These are phyloP conservation scores for Liasis olivaceus DNA, from an alignment of 2,797 vertebrate genomes.

Conservation along the genomic window DNA sequence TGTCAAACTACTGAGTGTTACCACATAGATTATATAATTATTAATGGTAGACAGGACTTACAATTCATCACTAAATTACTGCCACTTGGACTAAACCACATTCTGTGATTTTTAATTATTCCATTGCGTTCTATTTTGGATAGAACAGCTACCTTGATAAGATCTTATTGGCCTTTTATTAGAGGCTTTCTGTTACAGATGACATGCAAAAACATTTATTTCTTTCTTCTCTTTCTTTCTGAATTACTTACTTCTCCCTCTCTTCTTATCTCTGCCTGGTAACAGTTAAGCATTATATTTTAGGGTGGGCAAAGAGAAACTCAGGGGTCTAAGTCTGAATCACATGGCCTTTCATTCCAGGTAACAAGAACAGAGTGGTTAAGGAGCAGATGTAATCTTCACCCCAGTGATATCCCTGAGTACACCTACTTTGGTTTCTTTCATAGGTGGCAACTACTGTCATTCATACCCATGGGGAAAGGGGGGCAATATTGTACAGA, in stretches of 20 bases:
- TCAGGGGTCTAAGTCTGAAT: background rate
- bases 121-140: background rate
- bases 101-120: constrained; percentile 13
- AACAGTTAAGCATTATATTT: background rate
- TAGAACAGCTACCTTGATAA: background rate
- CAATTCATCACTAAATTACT: background rate
- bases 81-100: background rate
- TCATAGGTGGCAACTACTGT: background rate
- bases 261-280: background rate
- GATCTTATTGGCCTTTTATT: background rate
- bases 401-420: no score
- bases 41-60: background rate
- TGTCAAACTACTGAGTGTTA: constrained; percentile 25
- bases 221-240: background rate
- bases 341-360: background rate
- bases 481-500: background rate
- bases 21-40: background rate
- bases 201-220: fast-evolving
- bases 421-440: background rate
- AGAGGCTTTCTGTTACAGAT: fast-evolving
- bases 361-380: background rate
- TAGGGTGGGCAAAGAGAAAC: constrained; percentile 1
- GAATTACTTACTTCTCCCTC: background rate
- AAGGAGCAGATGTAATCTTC: background rate
- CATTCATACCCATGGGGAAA: background rate